Evolutionary conservation across 1,140 invertebrate species (phyloP), one percentile per base, ranked within the genome.

Genomic region (Eurosta solidaginis): DNA sequence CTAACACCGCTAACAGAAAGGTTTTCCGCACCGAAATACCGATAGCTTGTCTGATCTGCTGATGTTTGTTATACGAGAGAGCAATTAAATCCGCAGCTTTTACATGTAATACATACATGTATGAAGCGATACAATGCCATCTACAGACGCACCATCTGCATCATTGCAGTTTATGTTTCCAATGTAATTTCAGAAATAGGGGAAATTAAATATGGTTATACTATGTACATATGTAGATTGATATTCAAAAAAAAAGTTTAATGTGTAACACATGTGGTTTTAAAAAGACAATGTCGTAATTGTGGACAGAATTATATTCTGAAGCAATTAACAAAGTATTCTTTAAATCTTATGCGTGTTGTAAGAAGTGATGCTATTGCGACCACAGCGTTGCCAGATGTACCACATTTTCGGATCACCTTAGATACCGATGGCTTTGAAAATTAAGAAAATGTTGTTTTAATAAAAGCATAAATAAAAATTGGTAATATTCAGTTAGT

Each of bases 201-300:
- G 50, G 50, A 54, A 1, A 22, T 54, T 1, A 59, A 59, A 33
- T 59, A 4, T 59, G 54, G n/a, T n/a, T n/a, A n/a, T 47, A 12
- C 14, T 47, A n/a, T 3, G 14, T 52, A 22, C 5, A 52, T 14
- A 17, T 17, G n/a, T n/a, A n/a, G n/a, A n/a, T 7, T 52, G 49
- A 52, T 52, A 22, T 33, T 10, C 22, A 4, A 36, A 68, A 68
- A 68, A 68, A 40, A n/a, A 40, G 9, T n/a, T 68, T 68, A 68
- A 68, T 68, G 36, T 68, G 59, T 68, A 68, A 40, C 59, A 68
- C 29, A 68, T 68, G 59, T 68, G 44, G 22, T 22, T 5, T 47
- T 27, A 14, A 25, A 27, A n/a, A 20, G 10, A 74, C 20, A 27
- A 74, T 74, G 40, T 74, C 10, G 40, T 29, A 74, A 74, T 25